A percentile compares a stretch with the other conserved stretches of the same genome.
Evolutionary conservation across 2,888 invertebrate species (phyloP).

Genomic region (Itoplectis maculator): DNA sequence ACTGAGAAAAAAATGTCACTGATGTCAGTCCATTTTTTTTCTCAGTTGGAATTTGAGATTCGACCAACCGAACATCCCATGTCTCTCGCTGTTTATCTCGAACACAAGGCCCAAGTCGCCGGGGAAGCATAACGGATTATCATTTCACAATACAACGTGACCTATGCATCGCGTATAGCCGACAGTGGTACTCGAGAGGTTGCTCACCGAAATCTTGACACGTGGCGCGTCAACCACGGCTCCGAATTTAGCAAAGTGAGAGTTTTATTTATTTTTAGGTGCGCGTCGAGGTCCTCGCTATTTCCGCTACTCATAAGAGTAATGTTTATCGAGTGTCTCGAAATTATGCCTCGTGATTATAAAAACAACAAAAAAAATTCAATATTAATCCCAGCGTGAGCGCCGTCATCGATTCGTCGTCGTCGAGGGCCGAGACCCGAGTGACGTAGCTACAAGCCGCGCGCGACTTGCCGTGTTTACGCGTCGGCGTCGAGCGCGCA

Average conservation of each 20-base stretch:
- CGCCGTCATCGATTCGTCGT: constrained; percentile 45
- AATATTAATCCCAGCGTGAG: no score
- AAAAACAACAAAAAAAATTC: not conserved
- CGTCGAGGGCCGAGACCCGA: constrained; percentile 61
- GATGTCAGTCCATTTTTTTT: not conserved
- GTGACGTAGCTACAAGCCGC: constrained; percentile 55
- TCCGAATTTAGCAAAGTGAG: constrained; percentile 3
- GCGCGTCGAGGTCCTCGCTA: no score
- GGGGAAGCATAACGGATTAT: constrained; percentile 4
- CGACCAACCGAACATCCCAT: not conserved
- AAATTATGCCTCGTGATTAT: not conserved
- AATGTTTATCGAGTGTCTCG: not conserved
- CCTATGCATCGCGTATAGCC: not conserved
- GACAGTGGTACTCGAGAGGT: not conserved
- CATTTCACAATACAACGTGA: constrained; percentile 5
- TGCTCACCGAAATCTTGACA: not conserved
- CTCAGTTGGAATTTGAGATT: not conserved
- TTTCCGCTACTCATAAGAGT: not conserved
- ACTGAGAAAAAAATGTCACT: no score
- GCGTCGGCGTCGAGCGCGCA: constrained; percentile 54
- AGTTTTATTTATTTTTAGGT: constrained; percentile 3
- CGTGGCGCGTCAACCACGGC: no score
- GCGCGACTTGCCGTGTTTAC: constrained; percentile 3
- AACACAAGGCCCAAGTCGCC: not conserved
- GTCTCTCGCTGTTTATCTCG: not conserved